phyloP scores from a whole-genome alignment of 2,888 invertebrate species.

The Lacanobia wlatinum region DNA sequence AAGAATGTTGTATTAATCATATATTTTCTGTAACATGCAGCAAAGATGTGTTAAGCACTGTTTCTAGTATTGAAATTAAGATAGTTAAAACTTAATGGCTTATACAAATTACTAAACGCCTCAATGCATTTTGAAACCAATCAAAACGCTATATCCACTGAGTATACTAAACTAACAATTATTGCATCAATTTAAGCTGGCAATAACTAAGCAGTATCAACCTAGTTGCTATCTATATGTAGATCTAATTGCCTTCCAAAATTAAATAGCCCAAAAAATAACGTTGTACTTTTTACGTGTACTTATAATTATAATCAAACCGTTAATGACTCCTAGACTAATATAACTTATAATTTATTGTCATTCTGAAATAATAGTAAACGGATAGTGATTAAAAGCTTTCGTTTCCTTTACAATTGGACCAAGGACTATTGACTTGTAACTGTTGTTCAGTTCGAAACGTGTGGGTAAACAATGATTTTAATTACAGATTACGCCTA shows the following conservation, averaged over 20 bases:
- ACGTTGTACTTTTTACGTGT: not conserved
- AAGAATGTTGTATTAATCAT: no score
- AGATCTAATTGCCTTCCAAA: constrained; percentile 13
- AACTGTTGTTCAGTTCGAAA: constrained; percentile 52
- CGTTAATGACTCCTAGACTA: constrained; percentile 53
- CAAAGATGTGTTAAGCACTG: not conserved
- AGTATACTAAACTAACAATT: constrained; percentile 3
- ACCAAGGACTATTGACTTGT: constrained; percentile 75
- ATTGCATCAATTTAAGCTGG: constrained; percentile 3
- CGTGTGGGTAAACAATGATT: constrained; percentile 69
- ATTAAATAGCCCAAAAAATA: constrained; percentile 16
- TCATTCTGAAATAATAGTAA: constrained; percentile 69
- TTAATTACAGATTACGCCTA: constrained; percentile 66
- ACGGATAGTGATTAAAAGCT: constrained; percentile 75
- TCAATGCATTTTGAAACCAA: not conserved
- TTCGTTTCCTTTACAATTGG: constrained; percentile 76
- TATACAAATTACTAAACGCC: no score
- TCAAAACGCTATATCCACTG: not conserved
- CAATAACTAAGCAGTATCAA: not conserved
- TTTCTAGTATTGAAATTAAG: no score
- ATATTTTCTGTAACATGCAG: no score
- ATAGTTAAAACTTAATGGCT: no score
- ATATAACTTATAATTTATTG: constrained; percentile 74
- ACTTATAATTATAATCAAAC: constrained; percentile 17
- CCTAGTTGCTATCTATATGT: constrained; percentile 1